Conservation (phyloP, 2,888 invertebrate species). For the Nemoura dubitans region DNA sequence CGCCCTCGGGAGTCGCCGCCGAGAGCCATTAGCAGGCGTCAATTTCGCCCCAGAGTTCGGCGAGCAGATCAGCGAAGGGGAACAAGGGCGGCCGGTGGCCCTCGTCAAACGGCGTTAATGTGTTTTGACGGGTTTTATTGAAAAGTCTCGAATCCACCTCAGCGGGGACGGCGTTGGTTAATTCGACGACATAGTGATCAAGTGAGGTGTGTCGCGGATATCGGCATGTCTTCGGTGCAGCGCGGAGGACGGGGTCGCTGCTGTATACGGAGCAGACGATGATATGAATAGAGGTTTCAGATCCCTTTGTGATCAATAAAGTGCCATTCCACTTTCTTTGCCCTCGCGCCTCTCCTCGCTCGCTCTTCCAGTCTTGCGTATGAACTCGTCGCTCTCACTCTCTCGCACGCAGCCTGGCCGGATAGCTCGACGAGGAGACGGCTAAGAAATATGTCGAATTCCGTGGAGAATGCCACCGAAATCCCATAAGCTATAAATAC, state of each 20-base stretch:
- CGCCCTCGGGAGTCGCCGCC: neutral
- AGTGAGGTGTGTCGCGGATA: neutral
- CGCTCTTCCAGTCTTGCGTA: conserved; percentile 14
- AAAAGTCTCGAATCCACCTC: neutral
- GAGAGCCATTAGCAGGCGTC: conserved; percentile 26
- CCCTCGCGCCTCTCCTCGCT: conserved; percentile 25
- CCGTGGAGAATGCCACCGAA: conserved; percentile 48
- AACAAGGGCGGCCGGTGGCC: neutral
- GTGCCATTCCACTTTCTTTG: conserved; percentile 46
- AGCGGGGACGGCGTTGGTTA: neutral
- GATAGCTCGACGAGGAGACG: neutral
- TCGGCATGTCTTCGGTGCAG: neutral
- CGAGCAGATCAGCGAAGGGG: neutral
- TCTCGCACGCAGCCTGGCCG: neutral
- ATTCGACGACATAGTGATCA: neutral
- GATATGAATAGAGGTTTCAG: conserved; percentile 48
- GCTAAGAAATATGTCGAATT: conserved; percentile 51
- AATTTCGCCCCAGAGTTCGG: neutral
- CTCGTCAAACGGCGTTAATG: neutral
- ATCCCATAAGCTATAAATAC: conserved; percentile 51
- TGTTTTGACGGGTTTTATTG: neutral
- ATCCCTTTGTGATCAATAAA: conserved; percentile 50
- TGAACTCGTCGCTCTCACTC: neutral
- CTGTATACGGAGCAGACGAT: neutral
- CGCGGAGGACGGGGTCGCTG: neutral